phyloP scores from a whole-genome alignment of 2,797 vertebrate genomes.

The Mormyrus proboscirostris region DNA sequence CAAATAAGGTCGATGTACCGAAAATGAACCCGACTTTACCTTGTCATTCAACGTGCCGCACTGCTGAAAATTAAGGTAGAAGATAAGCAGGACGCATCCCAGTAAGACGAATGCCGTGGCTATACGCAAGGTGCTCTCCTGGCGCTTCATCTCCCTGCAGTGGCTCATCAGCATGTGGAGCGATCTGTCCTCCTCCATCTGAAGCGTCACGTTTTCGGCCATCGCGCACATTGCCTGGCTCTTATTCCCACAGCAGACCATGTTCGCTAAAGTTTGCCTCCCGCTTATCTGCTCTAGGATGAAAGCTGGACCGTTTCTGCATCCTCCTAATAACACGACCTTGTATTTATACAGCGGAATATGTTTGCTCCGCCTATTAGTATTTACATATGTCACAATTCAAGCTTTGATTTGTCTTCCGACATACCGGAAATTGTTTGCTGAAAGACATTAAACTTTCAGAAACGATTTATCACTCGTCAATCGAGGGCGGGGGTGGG shows the following conservation, averaged over 20 bases:
- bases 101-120: slow-evolving; percentile 7
- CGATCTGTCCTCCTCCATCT: not conserved
- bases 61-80: not conserved
- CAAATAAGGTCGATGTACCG: not conserved
- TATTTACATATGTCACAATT: not conserved
- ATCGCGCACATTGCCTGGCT: not conserved
- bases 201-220: not conserved
- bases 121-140: not conserved
- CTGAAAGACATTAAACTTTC: not conserved
- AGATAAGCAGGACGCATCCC: not conserved
- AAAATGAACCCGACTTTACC: not conserved
- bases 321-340: not conserved
- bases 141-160: slow-evolving; percentile 14
- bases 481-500: not conserved
- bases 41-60: not conserved
- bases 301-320: not conserved
- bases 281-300: not conserved
- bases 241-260: not conserved
- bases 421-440: not conserved
- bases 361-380: not conserved
- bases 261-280: not conserved
- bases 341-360: not conserved
- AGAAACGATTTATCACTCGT: not conserved
- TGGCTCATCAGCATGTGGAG: not conserved
- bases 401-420: not conserved